phyloP scores from a whole-genome alignment of 2,888 invertebrate genomes.

The Blastobasis lacticolella region DNA sequence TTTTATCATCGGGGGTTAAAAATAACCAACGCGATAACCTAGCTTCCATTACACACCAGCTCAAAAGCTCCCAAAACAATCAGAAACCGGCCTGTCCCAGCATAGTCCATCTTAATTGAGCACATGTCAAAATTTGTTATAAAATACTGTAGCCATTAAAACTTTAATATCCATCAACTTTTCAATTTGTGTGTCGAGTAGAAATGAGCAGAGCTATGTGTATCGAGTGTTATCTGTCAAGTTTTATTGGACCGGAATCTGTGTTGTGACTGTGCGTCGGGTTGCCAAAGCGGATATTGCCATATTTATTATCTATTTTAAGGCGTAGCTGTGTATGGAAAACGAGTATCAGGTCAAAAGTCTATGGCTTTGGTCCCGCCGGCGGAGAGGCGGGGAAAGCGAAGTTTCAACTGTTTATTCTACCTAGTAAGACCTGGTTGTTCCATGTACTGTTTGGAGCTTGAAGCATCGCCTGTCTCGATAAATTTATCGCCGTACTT shows the following conservation, averaged over 20 bases:
- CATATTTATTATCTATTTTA: slow-evolving; percentile 26
- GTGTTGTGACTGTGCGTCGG: slow-evolving; percentile 27
- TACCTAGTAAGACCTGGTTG: no score
- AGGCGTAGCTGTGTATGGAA: slow-evolving; percentile 12
- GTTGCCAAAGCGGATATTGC: slow-evolving; percentile 27
- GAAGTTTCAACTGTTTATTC: no score
- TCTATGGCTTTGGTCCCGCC: no score
- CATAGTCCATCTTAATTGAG: neutral
- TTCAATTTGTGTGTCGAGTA: slow-evolving; percentile 22
- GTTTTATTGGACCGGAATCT: slow-evolving; percentile 34
- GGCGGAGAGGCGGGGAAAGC: no score
- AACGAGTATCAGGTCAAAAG: no score
- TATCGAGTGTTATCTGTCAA: slow-evolving; percentile 29
- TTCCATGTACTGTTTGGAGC: no score
- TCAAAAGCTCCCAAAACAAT: no score
- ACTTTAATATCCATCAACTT: slow-evolving; percentile 23
- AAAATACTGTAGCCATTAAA: slow-evolving; percentile 22
- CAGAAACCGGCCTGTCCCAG: no score
- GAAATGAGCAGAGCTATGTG: slow-evolving; percentile 19
- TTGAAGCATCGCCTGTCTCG: no score
- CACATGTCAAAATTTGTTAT: slow-evolving; percentile 6
- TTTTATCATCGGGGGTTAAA: no score
- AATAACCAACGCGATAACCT: no score
- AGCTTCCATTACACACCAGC: no score
- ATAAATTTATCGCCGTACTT: neutral